Percentiles rank a stretch among this genome's conserved stretches.
Evolutionary conservation across 1,140 invertebrate genomes (phyloP).

Genomic region (Trissolcus basalis): DNA sequence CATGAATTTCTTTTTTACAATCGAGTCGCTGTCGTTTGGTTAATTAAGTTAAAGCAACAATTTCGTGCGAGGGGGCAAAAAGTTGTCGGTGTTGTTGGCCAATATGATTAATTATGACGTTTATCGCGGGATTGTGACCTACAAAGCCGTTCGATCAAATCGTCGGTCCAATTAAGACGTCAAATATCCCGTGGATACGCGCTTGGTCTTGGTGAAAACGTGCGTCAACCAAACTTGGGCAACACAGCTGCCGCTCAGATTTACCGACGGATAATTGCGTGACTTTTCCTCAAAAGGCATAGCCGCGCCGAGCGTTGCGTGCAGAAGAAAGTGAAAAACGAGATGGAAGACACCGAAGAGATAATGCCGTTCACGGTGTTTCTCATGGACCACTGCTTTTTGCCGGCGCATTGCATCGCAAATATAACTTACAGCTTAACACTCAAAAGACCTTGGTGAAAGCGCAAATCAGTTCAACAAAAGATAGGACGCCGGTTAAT

Average conservation of each 20-base stretch:
- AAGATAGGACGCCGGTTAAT: constrained; percentile 27
- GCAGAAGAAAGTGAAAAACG: constrained; percentile 57
- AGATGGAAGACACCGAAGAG: constrained; percentile 54
- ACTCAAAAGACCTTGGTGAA: constrained; percentile 27
- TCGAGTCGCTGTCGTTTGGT: constrained; percentile 25
- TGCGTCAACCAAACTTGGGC: constrained; percentile 66
- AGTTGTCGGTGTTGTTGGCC: constrained; percentile 12
- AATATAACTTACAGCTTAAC: constrained; percentile 31
- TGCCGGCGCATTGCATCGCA: constrained; percentile 39
- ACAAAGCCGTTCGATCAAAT: constrained; percentile 29
- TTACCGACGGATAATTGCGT: constrained; percentile 72
- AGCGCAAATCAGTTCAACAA: constrained; percentile 22
- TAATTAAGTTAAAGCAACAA: constrained; percentile 49
- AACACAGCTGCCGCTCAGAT: constrained; percentile 71
- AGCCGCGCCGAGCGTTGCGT: constrained; percentile 48
- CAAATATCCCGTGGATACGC: constrained; percentile 59
- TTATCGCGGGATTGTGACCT: constrained; percentile 21
- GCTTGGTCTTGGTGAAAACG: constrained; percentile 31
- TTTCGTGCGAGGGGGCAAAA: constrained; percentile 16
- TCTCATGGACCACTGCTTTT: constrained; percentile 48
- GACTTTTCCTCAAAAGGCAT: constrained; percentile 74
- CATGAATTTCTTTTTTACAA: constrained; percentile 10
- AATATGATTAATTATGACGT: constrained; percentile 38
- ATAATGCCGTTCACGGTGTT: constrained; percentile 65
- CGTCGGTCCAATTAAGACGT: constrained; percentile 71